Evolutionary conservation across 2,797 vertebrate species (phyloP).

Genomic region (Characodon lateralis): DNA sequence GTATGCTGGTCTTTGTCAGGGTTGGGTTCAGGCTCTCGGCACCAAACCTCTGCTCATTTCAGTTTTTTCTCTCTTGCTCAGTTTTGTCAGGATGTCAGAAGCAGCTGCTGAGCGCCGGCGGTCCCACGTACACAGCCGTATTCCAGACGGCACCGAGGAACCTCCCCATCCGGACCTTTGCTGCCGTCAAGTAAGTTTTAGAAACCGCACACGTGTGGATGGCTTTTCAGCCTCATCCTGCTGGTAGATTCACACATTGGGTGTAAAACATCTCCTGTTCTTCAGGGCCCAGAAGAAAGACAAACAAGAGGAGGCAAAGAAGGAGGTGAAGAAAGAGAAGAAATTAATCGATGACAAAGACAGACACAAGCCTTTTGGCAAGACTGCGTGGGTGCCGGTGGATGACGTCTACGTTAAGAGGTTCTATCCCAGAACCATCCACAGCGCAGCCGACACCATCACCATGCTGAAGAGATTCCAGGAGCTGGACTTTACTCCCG

Average conservation of each 20-base stretch:
- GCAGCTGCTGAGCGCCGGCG: constrained; percentile 51
- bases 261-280: neutral
- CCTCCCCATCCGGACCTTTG: constrained; percentile 63
- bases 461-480: constrained; percentile 88
- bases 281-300: constrained; percentile 72
- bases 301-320: constrained; percentile 52
- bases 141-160: constrained; percentile 25
- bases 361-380: constrained; percentile 73
- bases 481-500: constrained; percentile 85
- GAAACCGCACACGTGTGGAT: too few species aligned
- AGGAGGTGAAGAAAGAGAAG: constrained; percentile 59
- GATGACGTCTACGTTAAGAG: constrained; percentile 90
- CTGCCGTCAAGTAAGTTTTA: constrained; percentile 72
- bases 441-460: constrained; percentile 76
- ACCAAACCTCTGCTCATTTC: neutral
- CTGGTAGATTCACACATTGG: neutral
- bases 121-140: constrained; percentile 10
- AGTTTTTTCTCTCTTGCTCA: constrained; percentile 26
- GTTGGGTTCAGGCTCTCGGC: neutral
- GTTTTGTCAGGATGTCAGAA: constrained; percentile 72
- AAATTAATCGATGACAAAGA: constrained; percentile 70
- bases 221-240: neutral
- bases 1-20: neutral
- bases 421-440: constrained; percentile 78
- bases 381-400: constrained; percentile 79